A percentile compares a stretch with the other conserved stretches of the same genome.
Evolutionary conservation across 2,888 invertebrate genomes (phyloP).

Genomic region (Synanthedon myopaeformis): DNA sequence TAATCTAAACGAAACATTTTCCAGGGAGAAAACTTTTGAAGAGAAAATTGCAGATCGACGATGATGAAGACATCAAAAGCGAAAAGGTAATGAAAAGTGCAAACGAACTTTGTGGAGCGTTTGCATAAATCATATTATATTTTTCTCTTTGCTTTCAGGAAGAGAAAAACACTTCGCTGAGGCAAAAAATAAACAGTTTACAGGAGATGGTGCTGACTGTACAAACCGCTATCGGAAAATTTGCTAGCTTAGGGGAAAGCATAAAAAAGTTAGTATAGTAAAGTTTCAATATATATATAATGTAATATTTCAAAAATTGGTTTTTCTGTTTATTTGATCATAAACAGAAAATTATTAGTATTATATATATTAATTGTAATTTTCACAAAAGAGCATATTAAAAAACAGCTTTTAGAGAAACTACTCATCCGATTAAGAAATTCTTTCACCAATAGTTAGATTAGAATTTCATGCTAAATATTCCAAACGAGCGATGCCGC

Average conservation of each 20-base stretch:
- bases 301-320: no score
- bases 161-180: conserved; percentile 90
- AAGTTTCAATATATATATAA: no score
- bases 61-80: background rate
- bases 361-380: no score
- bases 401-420: no score
- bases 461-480: no score
- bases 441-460: no score
- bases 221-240: conserved; percentile 91
- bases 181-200: conserved; percentile 89
- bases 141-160: conserved; percentile 68
- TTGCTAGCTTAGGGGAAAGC: conserved; percentile 90
- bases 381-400: no score
- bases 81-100: background rate
- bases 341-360: no score
- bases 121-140: background rate
- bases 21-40: background rate
- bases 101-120: background rate
- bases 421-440: no score
- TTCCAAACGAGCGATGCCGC: no score
- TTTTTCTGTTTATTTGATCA: no score
- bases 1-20: background rate
- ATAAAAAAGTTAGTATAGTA: conserved; percentile 84
- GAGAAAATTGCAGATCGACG: background rate
- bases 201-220: conserved; percentile 95